Conservation (phyloP, 2,113 vertebrate genomes). For the Oenanthe oenanthe region DNA sequence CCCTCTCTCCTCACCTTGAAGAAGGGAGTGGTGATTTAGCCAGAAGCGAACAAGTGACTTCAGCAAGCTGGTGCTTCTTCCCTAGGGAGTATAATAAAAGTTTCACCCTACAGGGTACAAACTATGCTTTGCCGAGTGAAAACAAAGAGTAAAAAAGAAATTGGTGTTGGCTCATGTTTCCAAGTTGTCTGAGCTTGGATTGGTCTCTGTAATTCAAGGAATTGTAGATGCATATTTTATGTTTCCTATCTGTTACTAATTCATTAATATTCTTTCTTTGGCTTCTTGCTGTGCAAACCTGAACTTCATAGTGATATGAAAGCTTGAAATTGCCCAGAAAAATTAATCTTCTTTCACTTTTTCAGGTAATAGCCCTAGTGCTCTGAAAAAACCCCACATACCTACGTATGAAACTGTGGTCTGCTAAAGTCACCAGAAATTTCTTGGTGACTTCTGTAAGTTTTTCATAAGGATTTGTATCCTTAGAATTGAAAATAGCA, state of each 20-base stretch:
- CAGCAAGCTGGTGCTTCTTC: background rate
- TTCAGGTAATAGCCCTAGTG: background rate
- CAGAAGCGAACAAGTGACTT: background rate
- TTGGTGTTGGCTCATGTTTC: background rate
- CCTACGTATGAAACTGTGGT: background rate
- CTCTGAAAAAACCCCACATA: background rate
- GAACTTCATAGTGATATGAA: background rate
- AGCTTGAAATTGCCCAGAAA: background rate
- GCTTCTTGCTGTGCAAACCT: background rate
- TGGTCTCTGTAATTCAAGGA: background rate
- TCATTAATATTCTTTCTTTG: background rate
- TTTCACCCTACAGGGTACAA: background rate
- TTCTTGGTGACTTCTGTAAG: background rate
- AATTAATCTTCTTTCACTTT: background rate
- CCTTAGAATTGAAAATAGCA: background rate
- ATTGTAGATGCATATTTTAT: background rate
- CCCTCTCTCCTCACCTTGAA: slow-evolving; percentile 27
- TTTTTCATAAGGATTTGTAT: background rate
- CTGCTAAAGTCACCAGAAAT: background rate
- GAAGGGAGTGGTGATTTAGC: slow-evolving; percentile 31
- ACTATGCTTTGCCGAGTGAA: background rate
- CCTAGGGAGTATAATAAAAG: background rate
- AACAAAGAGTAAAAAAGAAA: background rate
- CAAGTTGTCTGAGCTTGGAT: background rate
- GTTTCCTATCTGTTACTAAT: background rate